A percentile compares a stretch with the other conserved stretches of the same genome.
Conservation (phyloP, 2,797 vertebrate species). For the Galaxias olidus region DNA sequence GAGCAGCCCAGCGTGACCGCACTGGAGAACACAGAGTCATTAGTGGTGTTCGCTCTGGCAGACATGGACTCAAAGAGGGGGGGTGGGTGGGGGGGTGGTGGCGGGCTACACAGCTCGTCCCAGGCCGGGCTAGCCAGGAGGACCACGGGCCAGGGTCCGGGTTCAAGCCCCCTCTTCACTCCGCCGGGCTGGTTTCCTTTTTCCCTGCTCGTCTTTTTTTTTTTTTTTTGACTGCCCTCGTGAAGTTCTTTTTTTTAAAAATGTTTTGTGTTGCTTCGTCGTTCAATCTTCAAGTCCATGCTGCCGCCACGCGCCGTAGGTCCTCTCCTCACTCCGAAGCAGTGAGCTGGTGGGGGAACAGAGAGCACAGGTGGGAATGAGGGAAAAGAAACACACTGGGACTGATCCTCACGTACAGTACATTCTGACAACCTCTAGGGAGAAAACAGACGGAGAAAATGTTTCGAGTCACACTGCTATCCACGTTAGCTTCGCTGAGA, state of each 20-base stretch:
- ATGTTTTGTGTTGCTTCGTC: constrained; percentile 60
- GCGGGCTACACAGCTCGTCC: neutral
- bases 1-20: constrained; percentile 62
- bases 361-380: constrained; percentile 10
- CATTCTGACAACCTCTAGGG: no score
- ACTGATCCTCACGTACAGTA: no score
- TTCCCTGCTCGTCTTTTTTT: constrained; percentile 38
- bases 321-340: constrained; percentile 53
- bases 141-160: constrained; percentile 50
- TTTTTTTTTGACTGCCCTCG: constrained; percentile 52
- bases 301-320: constrained; percentile 61
- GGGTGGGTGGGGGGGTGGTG: constrained; percentile 32
- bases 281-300: constrained; percentile 64
- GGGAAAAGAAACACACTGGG: no score
- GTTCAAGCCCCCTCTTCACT: constrained; percentile 36
- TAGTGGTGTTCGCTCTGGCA: constrained; percentile 70
- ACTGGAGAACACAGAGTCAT: constrained; percentile 64
- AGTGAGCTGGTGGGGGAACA: constrained; percentile 44
- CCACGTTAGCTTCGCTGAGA: no score
- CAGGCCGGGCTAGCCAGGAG: constrained; percentile 23
- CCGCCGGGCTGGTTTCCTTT: constrained; percentile 47
- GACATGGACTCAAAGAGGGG: constrained; percentile 55
- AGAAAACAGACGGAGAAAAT: no score
- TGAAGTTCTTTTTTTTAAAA: constrained; percentile 32
- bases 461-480: no score